Percentiles rank a stretch among this genome's conserved stretches.
These are phyloP conservation scores for Spea multiplicata DNA, from an alignment of 2,113 vertebrate genomes.

Conservation along the genomic window DNA sequence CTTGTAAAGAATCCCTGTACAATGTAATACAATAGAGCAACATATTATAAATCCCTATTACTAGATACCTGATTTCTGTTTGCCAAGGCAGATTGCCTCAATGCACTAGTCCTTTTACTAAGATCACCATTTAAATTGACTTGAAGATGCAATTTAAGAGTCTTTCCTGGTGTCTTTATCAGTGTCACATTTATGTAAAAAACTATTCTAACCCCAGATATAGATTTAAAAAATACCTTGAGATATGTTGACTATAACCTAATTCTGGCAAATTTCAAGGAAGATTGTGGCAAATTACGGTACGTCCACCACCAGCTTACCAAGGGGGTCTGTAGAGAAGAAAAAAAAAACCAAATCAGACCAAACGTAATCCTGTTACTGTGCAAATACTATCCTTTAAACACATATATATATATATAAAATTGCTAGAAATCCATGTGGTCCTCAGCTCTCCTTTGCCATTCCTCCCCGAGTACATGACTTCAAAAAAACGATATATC, in stretches of 20 bases:
- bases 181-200: not conserved
- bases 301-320: too few species aligned
- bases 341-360: too few species aligned
- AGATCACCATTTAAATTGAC: not conserved
- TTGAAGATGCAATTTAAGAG: not conserved
- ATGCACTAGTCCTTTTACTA: not conserved
- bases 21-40: not conserved
- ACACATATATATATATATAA: too few species aligned
- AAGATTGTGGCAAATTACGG: too few species aligned
- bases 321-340: too few species aligned
- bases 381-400: too few species aligned
- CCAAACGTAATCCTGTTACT: too few species aligned
- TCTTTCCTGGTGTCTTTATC: not conserved
- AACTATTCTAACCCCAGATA: not conserved
- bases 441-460: too few species aligned
- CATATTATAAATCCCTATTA: constrained; percentile 5
- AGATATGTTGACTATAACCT: not conserved
- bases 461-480: too few species aligned
- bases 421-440: too few species aligned
- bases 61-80: not conserved
- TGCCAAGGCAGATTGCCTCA: constrained; percentile 2
- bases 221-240: not conserved
- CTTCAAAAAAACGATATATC: too few species aligned
- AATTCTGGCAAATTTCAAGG: too few species aligned
- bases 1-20: not conserved